Conservation (phyloP, 2,888 invertebrate species). For the Apamea anceps region DNA sequence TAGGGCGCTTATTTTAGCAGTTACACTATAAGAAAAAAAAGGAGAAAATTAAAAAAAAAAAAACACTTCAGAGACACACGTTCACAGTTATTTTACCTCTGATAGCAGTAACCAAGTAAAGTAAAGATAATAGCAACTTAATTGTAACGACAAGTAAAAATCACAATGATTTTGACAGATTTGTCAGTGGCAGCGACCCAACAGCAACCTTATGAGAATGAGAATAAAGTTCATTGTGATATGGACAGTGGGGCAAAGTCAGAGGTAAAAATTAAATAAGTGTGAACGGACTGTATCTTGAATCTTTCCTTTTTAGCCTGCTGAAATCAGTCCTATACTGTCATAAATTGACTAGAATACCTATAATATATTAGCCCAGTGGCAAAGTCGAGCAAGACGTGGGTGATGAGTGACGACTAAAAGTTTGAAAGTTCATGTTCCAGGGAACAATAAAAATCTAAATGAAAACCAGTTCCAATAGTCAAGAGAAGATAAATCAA, state of each 20-base stretch:
- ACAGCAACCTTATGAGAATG: too few species aligned
- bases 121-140: neutral
- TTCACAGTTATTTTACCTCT: neutral
- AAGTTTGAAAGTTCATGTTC: neutral
- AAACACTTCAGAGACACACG: neutral
- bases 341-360: neutral
- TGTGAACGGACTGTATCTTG: neutral
- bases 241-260: neutral
- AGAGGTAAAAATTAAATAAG: neutral
- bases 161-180: neutral
- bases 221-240: neutral
- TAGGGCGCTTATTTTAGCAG: too few species aligned
- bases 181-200: neutral
- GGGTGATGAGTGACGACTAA: neutral
- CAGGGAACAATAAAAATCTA: neutral
- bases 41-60: neutral
- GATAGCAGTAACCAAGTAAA: neutral
- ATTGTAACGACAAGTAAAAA: neutral
- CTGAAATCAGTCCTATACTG: neutral
- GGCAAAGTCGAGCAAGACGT: neutral
- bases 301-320: neutral
- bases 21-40: neutral
- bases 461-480: neutral
- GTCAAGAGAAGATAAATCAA: neutral
- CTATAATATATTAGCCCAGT: neutral